Conservation (phyloP, 2,797 vertebrate species). For the Momotus momota region DNA sequence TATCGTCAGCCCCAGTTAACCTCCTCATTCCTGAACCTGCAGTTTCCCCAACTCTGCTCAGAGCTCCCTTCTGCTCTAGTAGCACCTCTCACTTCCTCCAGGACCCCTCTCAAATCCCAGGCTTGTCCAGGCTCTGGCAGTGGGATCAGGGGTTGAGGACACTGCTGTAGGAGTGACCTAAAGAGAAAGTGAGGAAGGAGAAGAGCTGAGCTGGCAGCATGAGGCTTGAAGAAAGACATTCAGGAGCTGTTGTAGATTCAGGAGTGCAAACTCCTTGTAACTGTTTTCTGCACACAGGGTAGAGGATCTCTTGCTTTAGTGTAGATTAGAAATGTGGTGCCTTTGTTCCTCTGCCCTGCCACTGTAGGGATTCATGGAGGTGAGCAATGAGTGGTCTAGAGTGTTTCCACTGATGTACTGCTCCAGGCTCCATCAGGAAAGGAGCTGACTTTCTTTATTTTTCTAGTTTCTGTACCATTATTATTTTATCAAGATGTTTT, state of each 20-base stretch:
- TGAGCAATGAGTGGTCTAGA: neutral
- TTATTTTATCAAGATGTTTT: constrained; percentile 6
- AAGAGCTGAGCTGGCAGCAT: neutral
- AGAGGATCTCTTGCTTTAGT: neutral
- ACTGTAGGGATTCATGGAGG: neutral
- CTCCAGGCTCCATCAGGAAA: neutral
- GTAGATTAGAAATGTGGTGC: neutral
- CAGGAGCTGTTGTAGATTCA: neutral
- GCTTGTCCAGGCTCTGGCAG: neutral
- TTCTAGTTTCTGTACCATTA: neutral
- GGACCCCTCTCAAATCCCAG: neutral
- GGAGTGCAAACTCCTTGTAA: neutral
- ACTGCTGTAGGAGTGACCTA: neutral
- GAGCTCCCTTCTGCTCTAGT: neutral
- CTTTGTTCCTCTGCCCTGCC: neutral
- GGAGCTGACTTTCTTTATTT: neutral
- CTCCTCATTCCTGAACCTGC: fast-evolving
- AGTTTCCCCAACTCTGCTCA: neutral
- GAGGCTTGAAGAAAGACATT: neutral
- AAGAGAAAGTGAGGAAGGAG: neutral
- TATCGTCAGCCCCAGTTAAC: neutral
- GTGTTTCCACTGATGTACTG: neutral
- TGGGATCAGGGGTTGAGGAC: neutral
- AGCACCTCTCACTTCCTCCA: neutral
- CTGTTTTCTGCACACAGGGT: neutral